Base-by-base conservation (phyloP, 2,797 vertebrate genomes). In the Taenioides sp. region DNA sequence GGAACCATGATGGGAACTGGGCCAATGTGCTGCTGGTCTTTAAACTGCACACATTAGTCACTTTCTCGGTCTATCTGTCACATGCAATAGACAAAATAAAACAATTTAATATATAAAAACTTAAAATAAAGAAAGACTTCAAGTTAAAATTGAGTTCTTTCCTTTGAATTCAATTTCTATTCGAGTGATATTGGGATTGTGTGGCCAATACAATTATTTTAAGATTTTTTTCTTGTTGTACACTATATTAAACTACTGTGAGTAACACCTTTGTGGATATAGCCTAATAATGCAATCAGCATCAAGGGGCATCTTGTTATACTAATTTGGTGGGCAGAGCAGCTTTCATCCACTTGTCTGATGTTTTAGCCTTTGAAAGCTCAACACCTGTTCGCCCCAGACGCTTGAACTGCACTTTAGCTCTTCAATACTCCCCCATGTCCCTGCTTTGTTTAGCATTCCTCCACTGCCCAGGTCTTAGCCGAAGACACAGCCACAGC, bases 301-400 rank as follows among this genome's bases (percentile, higher is more conserved):
- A 63, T 58, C 55, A 57, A 49, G 11, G 40, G 76, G 75, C 84
- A 90, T 88, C 88, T 84, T 76, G 28, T 76, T 82, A 65, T 87
- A 87, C 89, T 88, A 87, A 83, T 75, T 40, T 9, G 75, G 60
- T 71, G 79, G 78, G 79, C 77, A 74, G 54, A 10, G 69, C 52
- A 60, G 79, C 88, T 90, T 92, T 91, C 85, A 90, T 91, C 84
- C 80, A 60, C 68, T 43, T 69, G 83, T 90, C 78, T 88, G 84
- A 91, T 90, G 81, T 87, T 23, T 2, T 59, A 65, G 79, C 71
- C 82, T 92, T 92, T 91, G 84, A 90, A 88, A 86, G 75, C 80
- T 80, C 80, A 86, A 85, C 90, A 92, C 89, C 90, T 92, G 91
- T 86, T 87, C 80, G 47, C 72, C 77, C 68, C 81, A 85, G 75